These are phyloP conservation scores for Rambutsinella grinnellia DNA, from an alignment of 2,888 invertebrate genomes.

Conservation along the genomic window DNA sequence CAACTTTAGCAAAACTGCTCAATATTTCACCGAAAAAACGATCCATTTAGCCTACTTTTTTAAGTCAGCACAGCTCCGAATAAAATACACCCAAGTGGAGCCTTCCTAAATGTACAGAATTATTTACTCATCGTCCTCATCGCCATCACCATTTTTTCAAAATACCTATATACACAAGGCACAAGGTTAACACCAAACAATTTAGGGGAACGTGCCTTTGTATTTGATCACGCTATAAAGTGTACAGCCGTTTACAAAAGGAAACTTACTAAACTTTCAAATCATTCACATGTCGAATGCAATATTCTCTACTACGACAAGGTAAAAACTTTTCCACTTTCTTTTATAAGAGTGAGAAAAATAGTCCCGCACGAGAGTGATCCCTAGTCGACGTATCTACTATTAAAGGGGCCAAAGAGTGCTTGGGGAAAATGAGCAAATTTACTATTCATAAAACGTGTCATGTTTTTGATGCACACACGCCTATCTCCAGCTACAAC, in stretches of 20 bases:
- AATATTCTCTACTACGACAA: background rate
- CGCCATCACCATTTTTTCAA: background rate
- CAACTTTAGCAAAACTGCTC: background rate
- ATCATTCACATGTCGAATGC: background rate
- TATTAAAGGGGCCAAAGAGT: slow-evolving; percentile 6
- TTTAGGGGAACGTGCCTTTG: too few relatives aligned
- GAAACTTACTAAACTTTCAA: background rate
- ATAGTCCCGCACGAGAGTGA: background rate
- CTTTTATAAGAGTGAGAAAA: background rate
- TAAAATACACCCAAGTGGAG: too few relatives aligned
- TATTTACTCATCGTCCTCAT: slow-evolving; percentile 1
- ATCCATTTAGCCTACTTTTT: background rate
- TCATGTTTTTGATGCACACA: slow-evolving; percentile 28
- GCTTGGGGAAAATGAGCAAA: slow-evolving; percentile 10
- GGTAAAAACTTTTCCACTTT: background rate
- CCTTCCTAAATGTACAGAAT: background rate
- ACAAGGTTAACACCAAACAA: slow-evolving; percentile 12
- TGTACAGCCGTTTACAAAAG: slow-evolving; percentile 7
- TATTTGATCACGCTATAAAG: too few relatives aligned
- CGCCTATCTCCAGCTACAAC: slow-evolving; percentile 1
- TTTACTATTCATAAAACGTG: slow-evolving; percentile 43
- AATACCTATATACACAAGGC: too few relatives aligned
- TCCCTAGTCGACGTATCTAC: slow-evolving; percentile 6
- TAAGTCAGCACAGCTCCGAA: background rate
- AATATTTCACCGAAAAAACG: slow-evolving; percentile 9